Evolutionary conservation across 2,113 vertebrate genomes (phyloP).

Genomic region (Nothoprocta pentlandii): DNA sequence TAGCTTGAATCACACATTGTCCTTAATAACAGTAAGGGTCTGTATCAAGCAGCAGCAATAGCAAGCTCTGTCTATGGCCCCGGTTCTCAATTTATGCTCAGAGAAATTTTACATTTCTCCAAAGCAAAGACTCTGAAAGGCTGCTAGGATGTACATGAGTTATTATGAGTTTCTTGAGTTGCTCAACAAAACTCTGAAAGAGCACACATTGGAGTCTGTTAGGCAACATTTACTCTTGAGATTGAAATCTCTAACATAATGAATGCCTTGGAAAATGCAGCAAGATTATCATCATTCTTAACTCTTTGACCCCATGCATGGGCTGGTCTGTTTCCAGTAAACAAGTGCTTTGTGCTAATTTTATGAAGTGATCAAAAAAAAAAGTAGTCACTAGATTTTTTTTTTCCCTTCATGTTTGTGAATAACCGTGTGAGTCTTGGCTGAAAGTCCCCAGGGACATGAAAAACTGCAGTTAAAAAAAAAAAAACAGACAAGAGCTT

Average conservation of each 20-base stretch:
- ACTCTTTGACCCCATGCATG: background rate
- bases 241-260: background rate
- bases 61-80: background rate
- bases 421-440: background rate
- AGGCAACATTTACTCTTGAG: background rate
- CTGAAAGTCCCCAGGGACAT: background rate
- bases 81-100: background rate
- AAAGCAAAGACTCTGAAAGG: background rate
- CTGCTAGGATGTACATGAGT: background rate
- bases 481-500: background rate
- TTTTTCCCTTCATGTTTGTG: background rate
- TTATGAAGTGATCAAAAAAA: background rate
- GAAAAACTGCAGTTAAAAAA: background rate
- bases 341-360: background rate
- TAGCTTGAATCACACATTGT: background rate
- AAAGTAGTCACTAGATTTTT: background rate
- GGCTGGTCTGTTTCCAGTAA: constrained; percentile 9
- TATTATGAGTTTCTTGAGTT: background rate
- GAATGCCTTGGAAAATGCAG: background rate
- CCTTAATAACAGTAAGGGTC: background rate
- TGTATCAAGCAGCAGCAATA: background rate
- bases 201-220: background rate
- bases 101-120: background rate
- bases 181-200: background rate
- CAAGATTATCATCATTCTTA: background rate